A percentile compares a stretch with the other conserved stretches of the same genome.
Conservation (phyloP, 2,888 invertebrate genomes). For the Cephus runcator region DNA sequence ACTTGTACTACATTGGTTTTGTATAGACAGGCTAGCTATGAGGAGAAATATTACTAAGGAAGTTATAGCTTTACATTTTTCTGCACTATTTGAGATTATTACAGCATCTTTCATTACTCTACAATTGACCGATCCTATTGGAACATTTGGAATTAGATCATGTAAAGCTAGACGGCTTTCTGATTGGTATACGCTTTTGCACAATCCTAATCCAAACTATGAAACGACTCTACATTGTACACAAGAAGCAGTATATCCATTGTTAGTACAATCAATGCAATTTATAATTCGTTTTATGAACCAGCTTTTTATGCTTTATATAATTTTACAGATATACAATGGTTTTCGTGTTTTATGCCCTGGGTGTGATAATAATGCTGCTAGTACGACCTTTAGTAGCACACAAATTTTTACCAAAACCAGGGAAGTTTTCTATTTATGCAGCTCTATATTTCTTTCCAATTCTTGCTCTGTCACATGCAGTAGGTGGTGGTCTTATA, state of each 20-base stretch:
- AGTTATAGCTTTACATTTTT: constrained; percentile 80
- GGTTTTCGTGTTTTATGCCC: constrained; percentile 89
- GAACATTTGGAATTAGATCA: constrained; percentile 79
- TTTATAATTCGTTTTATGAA: background rate
- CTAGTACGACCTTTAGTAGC: constrained; percentile 81
- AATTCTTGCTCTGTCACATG: constrained; percentile 85
- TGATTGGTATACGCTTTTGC: constrained; percentile 96
- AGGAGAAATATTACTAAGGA: constrained; percentile 81
- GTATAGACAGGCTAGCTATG: constrained; percentile 86
- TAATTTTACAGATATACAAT: constrained; percentile 81
- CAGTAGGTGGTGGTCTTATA: constrained; percentile 89
- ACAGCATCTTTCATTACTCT: constrained; percentile 82
- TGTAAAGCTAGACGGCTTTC: constrained; percentile 84
- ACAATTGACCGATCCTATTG: constrained; percentile 84
- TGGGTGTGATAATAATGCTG: constrained; percentile 83
- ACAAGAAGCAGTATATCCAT: constrained; percentile 96
- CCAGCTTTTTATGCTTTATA: background rate
- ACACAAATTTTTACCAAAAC: constrained; percentile 73
- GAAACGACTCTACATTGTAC: constrained; percentile 91
- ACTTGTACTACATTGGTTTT: constrained; percentile 90
- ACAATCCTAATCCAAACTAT: constrained; percentile 95
- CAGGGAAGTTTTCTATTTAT: constrained; percentile 86
- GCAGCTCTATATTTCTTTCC: constrained; percentile 96
- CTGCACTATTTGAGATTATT: constrained; percentile 84
- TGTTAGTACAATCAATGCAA: constrained; percentile 73